Evolutionary conservation across 64 coral and sea anemone genomes (phyloP).

Genomic region (Dendrophyllia cribrosa): DNA sequence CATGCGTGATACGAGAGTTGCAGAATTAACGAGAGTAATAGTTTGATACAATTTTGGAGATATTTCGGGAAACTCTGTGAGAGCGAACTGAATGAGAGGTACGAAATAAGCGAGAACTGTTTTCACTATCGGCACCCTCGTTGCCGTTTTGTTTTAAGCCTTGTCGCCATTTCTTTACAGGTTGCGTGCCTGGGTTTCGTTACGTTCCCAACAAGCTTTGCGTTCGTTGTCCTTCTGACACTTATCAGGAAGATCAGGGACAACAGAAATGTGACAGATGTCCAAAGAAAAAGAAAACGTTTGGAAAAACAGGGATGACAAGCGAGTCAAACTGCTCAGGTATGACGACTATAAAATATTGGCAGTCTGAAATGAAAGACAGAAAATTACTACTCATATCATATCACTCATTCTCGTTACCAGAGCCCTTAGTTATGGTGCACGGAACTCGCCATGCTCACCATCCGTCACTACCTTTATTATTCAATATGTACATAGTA

Average conservation of each 20-base stretch:
- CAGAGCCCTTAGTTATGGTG: too few relatives aligned
- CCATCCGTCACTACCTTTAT: too few relatives aligned
- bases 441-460: too few relatives aligned
- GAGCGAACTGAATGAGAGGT: too few relatives aligned
- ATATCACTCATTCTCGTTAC: too few relatives aligned
- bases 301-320: conserved; percentile 40
- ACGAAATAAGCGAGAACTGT: too few relatives aligned
- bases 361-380: background rate
- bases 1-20: too few relatives aligned
- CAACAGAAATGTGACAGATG: conserved; percentile 33
- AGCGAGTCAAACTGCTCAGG: conserved; percentile 43
- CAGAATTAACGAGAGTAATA: too few relatives aligned
- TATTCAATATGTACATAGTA: too few relatives aligned
- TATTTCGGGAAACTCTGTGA: too few relatives aligned
- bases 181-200: conserved; percentile 15
- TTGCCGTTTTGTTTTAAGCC: background rate
- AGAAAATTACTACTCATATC: too few relatives aligned
- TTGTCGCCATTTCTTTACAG: background rate
- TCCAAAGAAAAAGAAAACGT: conserved; percentile 12
- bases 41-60: too few relatives aligned
- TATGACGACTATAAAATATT: background rate
- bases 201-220: background rate
- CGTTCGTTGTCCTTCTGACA: conserved; percentile 15
- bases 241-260: conserved; percentile 23
- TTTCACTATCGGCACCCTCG: background rate